phyloP scores from a whole-genome alignment of 2,888 invertebrate genomes.

The Arenicola marina region DNA sequence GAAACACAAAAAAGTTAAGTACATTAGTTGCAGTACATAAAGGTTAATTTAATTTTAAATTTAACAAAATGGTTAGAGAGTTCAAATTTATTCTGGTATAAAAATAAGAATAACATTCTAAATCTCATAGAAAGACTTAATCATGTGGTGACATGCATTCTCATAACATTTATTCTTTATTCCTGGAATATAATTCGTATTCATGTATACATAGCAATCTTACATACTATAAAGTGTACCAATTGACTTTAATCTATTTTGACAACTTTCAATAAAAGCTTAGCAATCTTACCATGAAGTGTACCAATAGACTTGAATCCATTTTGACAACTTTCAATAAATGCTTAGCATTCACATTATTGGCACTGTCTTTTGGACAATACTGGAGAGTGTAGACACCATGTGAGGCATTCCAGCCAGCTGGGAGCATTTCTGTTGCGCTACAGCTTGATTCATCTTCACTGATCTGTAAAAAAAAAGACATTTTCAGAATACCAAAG shows the following conservation, averaged over 20 bases:
- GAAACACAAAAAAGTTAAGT: not conserved
- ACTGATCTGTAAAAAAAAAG: not conserved
- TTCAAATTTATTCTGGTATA: too few relatives aligned
- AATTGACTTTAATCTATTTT: not conserved
- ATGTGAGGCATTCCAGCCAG: conserved; percentile 1
- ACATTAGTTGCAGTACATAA: too few relatives aligned
- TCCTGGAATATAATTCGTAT: too few relatives aligned
- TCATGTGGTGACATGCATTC: too few relatives aligned
- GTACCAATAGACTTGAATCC: not conserved
- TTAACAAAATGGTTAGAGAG: too few relatives aligned
- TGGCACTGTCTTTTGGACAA: not conserved
- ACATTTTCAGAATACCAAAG: not conserved
- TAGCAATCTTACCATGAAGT: conserved; percentile 4
- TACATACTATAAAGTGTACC: conserved; percentile 3
- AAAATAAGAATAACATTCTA: too few relatives aligned
- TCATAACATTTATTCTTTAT: too few relatives aligned
- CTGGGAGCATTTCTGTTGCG: not conserved
- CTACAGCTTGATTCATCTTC: not conserved
- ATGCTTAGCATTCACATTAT: too few relatives aligned
- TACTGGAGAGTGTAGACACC: not conserved
- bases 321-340: not conserved
- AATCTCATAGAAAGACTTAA: too few relatives aligned
- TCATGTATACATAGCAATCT: too few relatives aligned
- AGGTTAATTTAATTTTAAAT: too few relatives aligned
- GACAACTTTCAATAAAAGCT: too few relatives aligned